Evolutionary conservation across 2,888 invertebrate species (phyloP), one percentile per base, ranked within the genome.

Genomic region (Calameuta pallipes): DNA sequence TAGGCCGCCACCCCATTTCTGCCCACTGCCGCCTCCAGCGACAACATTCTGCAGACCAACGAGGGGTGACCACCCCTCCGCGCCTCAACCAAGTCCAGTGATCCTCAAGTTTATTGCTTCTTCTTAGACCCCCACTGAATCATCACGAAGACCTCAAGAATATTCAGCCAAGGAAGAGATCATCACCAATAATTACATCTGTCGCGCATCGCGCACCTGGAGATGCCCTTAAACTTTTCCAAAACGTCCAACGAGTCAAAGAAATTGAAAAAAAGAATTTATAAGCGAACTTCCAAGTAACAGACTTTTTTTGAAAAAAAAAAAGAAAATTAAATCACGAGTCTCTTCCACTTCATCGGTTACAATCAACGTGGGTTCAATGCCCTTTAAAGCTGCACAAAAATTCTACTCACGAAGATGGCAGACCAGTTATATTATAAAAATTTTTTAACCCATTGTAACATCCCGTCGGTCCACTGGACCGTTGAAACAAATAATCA

Each of bases 31-130:
- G 90, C 90, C 90, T 90, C 89, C 88, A 90, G 89, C 90, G 89
- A 89, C 90, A 89, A 90, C 90, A 89, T 90, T 90, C 90, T 89
- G 87, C 88, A 87, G 88, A 82, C 88, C 87, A 85, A 85, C 87
- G 84, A 88, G 89, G 79, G 90, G 90, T 90, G 89, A 90, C 88
- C 89, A 88, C 86, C 85, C 87, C 88, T 85, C 83, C 82, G 77
- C 80, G 82, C 80, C 80, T 79, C 82, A 82, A 81, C 83, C 84
- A 83, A 82, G 87, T 87, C 87, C 90, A 90, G 90, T 90, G 90
- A 90, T 86, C 87, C 90, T 90, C 90, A 90, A 88, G 87, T 87
- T 80, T 75, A 75, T 79, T 80, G 77, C 33, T 34, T 15, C 56
- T 56, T 23, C 23, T 23, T 56, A 56, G 56, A 23, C 9, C 56